Base-by-base conservation (phyloP, 2,888 invertebrate species). In the Xestia xanthographa region DNA sequence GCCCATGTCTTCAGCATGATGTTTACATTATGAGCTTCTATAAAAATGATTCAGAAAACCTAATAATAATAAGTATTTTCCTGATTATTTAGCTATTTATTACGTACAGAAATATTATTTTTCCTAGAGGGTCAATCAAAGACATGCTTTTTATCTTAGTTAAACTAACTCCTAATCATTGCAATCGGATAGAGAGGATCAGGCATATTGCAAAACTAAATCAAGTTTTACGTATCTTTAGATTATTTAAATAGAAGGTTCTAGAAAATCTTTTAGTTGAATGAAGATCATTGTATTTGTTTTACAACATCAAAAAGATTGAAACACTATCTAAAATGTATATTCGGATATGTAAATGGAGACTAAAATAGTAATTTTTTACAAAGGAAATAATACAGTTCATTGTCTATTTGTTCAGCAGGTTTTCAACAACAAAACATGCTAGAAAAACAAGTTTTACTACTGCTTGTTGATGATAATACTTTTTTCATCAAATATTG, bases 391-490 rank as follows among this genome's bases (percentile, higher is more conserved):
- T 45, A 78, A 53, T n/a, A 65, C 9, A 58, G 17, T 66, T 72
- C 43, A n/a, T 17, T 41, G 8, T 65, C 12, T 58, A 65, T 77
- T 72, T 56, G 56, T 34, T 80, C 77, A 79, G 62, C 14, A 26
- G 63, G 53, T 72, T 62, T 62, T 48, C 38, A 22, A 43, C 17
- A 56, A 5, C 4, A 26, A 14, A 63, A 41, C 22, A 38, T 53
- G 17, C 34, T 50, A 43, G 48, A 22, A 43, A 26, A 34, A 38
- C 53, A 79, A 29, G n/a, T 77, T 62, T 69, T 22, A 41, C 20
- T 29, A 26, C 14, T 22, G 9, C 12, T 41, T 65, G n/a, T 41
- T 43, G 22, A 41, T 20, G 5, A 29, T 26, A 20, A n/a, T 62
- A n/a, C 0, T 12, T 56, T 62, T 68, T 62, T 20, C 14, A n/a